Evolutionary conservation across 2,797 vertebrate genomes (phyloP).

Genomic region (Alosa sapidissima): DNA sequence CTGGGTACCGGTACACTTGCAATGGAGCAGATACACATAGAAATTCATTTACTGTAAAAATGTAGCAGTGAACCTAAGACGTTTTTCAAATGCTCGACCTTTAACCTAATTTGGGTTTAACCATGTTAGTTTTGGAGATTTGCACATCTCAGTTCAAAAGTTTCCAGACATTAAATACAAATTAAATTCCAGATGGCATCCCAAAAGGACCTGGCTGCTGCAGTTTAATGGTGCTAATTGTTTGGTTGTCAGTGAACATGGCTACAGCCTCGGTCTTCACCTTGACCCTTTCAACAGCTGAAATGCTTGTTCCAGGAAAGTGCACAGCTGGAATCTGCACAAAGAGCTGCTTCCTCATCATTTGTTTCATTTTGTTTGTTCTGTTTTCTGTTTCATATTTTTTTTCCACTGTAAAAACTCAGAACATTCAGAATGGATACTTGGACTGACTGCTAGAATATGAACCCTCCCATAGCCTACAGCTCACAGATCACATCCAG

Average conservation of each 20-base stretch:
- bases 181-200: neutral
- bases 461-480: neutral
- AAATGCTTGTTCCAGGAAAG: conserved; percentile 8
- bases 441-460: neutral
- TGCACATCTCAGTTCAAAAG: neutral
- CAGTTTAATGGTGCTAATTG: neutral
- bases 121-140: no score
- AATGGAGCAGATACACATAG: neutral
- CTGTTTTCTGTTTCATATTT: neutral
- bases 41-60: neutral
- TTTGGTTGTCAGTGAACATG: neutral
- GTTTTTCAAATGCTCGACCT: neutral
- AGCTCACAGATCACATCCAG: neutral
- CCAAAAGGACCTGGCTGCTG: neutral
- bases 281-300: neutral
- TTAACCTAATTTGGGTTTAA: neutral
- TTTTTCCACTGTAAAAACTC: neutral
- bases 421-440: neutral
- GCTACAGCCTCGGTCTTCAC: neutral
- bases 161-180: neutral
- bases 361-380: neutral
- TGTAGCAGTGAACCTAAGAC: neutral
- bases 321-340: neutral
- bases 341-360: neutral
- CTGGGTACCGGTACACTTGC: no score